Evolutionary conservation across 2,113 vertebrate species (phyloP), one percentile per base, ranked within the genome.

Genomic region (Melanostigma gelatinosum): DNA sequence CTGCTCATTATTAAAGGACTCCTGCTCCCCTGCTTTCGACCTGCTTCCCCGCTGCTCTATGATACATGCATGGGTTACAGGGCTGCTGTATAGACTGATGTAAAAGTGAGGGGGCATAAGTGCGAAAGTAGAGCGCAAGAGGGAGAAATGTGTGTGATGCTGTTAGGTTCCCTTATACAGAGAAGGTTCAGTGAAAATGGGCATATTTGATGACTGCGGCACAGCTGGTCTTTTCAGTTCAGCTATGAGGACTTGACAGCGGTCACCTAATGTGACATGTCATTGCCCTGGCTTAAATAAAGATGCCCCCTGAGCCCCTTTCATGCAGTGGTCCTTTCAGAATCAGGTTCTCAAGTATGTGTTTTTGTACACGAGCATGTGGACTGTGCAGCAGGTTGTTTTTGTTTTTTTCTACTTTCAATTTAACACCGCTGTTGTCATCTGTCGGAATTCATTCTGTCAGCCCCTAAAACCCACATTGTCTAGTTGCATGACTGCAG

Each of bases 1-100:
- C 36, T n/a, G 62, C 76, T 91, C 77, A 87, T 88, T 86, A 87
- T 88, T 86, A 89, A 80, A 79, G 34, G 60, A 38, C 36, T 68
- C 15, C n/a, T 22, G 40, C 75, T 55, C 42, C 8, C 10, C 46
- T 55, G 44, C 32, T 4, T 27, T 20, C 27, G 11, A 38, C 64
- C 36, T 16, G 44, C 68, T 61, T 68, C 52, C 63, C 62, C 73
- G 71, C 71, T 82, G 62, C 66, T 76, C 3, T 34, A 78, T 0
- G 12, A 4, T 52, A 42, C 57, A 72, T 48, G 34, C 64, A 72
- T 46, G 55, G 27, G 61, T 77, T 65, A 63, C 48, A 62, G n/a
- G 15, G 54, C 63, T 65, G 64, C 65, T 79, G 57, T 38, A 29
- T 29, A 32, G 61, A 32, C 32, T 77, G 65, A 70, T 82, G 57